phyloP scores from a whole-genome alignment of 2,888 invertebrate genomes.

The Trachelus troglodyta region DNA sequence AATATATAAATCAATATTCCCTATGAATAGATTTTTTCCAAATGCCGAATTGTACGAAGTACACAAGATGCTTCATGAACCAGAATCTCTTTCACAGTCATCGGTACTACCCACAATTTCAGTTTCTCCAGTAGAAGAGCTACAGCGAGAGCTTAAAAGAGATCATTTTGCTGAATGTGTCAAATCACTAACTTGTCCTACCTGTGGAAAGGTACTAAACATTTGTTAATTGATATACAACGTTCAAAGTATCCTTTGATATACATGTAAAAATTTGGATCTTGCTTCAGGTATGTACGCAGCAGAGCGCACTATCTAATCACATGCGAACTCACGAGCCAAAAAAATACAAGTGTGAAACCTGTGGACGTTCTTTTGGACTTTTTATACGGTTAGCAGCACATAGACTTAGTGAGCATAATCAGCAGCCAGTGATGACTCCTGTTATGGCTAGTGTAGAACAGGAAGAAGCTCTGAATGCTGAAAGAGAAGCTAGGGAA shows the following conservation, averaged over 20 bases:
- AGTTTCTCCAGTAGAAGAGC: constrained; percentile 26
- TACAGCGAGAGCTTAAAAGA: constrained; percentile 34
- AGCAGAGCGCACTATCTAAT: constrained; percentile 58
- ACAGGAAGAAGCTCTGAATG: constrained; percentile 57
- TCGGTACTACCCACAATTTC: neutral
- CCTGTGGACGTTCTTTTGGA: constrained; percentile 56
- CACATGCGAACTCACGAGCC: constrained; percentile 61
- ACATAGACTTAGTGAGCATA: constrained; percentile 54
- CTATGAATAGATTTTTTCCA: constrained; percentile 45
- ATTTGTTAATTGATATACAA: neutral
- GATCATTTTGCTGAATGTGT: constrained; percentile 42
- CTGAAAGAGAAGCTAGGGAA: constrained; percentile 53
- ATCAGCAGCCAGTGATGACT: constrained; percentile 41
- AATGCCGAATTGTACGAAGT: constrained; percentile 42
- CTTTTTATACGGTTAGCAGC: constrained; percentile 53
- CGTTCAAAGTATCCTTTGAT: neutral
- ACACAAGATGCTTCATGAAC: constrained; percentile 49
- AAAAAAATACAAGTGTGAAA: constrained; percentile 55
- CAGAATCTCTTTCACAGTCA: constrained; percentile 14
- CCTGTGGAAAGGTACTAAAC: constrained; percentile 52
- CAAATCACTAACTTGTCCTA: constrained; percentile 52
- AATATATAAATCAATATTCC: neutral
- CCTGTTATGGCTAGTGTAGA: constrained; percentile 49
- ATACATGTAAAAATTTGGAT: neutral
- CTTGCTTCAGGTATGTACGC: constrained; percentile 49